A percentile compares a stretch with the other conserved stretches of the same genome.
Evolutionary conservation across 2,888 invertebrate genomes (phyloP).

Genomic region (Cactoblastis cactorum): DNA sequence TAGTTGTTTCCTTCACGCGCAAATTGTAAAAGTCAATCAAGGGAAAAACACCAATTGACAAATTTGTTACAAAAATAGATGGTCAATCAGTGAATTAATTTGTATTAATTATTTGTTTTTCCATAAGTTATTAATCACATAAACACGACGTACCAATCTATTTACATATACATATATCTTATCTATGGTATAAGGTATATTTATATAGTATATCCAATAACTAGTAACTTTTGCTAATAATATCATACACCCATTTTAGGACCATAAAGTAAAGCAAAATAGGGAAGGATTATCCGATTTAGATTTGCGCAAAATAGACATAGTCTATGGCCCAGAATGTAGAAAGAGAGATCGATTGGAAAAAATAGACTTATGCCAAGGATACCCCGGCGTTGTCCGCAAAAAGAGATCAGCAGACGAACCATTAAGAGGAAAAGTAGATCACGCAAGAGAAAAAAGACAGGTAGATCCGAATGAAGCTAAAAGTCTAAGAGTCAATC

Average conservation of each 20-base stretch:
- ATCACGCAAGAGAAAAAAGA: conserved; percentile 21
- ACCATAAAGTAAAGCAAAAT: conserved; percentile 37
- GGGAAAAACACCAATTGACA: no score
- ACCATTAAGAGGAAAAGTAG: no score
- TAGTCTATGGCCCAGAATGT: conserved; percentile 58
- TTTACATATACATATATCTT: no score
- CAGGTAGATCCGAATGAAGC: conserved; percentile 19
- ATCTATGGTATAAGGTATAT: no score
- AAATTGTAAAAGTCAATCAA: no score
- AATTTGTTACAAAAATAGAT: no score
- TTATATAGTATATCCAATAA: not conserved
- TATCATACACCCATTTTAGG: conserved; percentile 32
- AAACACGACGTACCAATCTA: no score
- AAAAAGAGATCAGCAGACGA: conserved; percentile 30
- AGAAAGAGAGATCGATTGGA: conserved; percentile 49
- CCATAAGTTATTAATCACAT: no score
- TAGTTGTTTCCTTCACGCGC: no score
- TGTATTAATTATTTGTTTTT: no score
- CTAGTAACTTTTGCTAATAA: not conserved
- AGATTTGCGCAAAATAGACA: conserved; percentile 55
- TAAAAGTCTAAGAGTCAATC: conserved; percentile 52
- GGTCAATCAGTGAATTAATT: no score
- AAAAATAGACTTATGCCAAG: conserved; percentile 57
- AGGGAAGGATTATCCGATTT: conserved; percentile 36
- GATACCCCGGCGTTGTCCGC: conserved; percentile 48